Conservation (phyloP, 2,113 vertebrate genomes). For the Solenodon paradoxus region DNA sequence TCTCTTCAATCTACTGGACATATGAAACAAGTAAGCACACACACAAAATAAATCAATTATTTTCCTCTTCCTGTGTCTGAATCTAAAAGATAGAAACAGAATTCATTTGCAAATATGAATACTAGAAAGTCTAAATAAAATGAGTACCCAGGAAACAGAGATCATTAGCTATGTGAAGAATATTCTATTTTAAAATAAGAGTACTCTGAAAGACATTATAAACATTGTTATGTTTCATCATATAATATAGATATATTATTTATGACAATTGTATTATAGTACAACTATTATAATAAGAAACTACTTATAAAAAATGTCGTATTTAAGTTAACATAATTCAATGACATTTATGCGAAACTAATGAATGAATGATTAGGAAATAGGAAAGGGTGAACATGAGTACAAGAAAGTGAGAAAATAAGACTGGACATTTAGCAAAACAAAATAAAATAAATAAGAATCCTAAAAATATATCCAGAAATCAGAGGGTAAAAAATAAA, state of each 20-base stretch:
- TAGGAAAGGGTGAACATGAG: not conserved
- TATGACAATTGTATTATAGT: too few relatives aligned
- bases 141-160: not conserved
- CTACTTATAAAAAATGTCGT: not conserved
- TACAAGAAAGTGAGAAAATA: not conserved
- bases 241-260: too few relatives aligned
- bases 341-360: not conserved
- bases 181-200: not conserved
- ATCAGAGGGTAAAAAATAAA: not conserved
- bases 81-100: not conserved
- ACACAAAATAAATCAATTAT: not conserved
- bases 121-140: not conserved
- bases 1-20: not conserved
- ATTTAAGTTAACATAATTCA: not conserved
- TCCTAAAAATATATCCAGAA: slow-evolving; percentile 2
- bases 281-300: not conserved
- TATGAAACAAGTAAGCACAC: not conserved
- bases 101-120: not conserved
- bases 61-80: not conserved
- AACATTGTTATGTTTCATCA: too few relatives aligned
- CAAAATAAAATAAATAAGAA: not conserved
- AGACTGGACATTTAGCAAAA: not conserved
- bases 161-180: not conserved
- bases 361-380: not conserved
- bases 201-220: not conserved